Conservation (phyloP, 2,888 invertebrate genomes). For the Nomada fabriciana region DNA sequence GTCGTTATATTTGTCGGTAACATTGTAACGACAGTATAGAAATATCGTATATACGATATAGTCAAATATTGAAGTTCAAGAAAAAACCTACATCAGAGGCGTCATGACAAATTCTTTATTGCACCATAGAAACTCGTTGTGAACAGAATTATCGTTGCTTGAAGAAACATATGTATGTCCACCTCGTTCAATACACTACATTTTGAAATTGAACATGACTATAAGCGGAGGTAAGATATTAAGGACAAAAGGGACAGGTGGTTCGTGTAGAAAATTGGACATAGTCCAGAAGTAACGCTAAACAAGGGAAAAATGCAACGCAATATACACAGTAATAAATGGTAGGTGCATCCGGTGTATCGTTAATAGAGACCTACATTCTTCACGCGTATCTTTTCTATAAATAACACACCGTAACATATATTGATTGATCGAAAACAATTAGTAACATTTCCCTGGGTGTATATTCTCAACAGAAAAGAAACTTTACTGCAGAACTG, state of each 20-base stretch:
- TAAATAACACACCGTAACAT: neutral
- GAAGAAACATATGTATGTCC: neutral
- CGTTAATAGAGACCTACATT: constrained; percentile 20
- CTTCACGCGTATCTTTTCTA: neutral
- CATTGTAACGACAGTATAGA: too few relatives aligned
- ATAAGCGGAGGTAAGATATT: constrained; percentile 14
- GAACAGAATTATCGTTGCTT: too few relatives aligned
- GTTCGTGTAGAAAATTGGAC: constrained; percentile 26
- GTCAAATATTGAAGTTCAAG: too few relatives aligned
- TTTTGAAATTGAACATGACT: constrained; percentile 28
- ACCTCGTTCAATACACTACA: neutral
- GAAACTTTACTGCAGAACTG: neutral
- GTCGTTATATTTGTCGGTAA: too few relatives aligned
- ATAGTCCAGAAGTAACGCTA: constrained; percentile 24
- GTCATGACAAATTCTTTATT: too few relatives aligned
- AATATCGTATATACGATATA: too few relatives aligned
- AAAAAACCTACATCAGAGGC: too few relatives aligned
- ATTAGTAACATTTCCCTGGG: neutral
- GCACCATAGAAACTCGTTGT: too few relatives aligned
- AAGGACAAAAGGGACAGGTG: constrained; percentile 1
- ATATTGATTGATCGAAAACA: neutral
- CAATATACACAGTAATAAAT: constrained; percentile 32
- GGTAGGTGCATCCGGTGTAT: neutral
- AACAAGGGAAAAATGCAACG: constrained; percentile 22
- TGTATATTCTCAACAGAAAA: neutral